These are phyloP conservation scores for Anguilla rostrata DNA, from an alignment of 2,113 vertebrate genomes.

Conservation along the genomic window DNA sequence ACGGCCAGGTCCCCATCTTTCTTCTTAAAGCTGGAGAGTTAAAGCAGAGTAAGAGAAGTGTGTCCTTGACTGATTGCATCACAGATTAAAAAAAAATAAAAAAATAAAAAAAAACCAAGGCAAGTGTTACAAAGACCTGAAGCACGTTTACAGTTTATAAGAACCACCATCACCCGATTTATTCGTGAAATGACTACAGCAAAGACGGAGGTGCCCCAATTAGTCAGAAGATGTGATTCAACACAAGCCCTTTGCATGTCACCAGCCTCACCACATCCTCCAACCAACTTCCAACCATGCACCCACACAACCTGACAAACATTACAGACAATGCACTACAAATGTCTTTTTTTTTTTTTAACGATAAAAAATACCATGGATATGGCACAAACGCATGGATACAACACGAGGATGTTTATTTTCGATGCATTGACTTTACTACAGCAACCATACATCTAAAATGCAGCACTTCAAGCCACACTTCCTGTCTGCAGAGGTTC, in stretches of 20 bases:
- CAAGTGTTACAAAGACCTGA: neutral
- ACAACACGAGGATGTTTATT: neutral
- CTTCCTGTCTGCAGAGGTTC: slow-evolving; percentile 26
- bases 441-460: neutral
- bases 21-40: slow-evolving; percentile 82
- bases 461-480: slow-evolving; percentile 18
- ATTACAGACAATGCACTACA: neutral
- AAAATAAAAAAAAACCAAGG: too few relatives aligned
- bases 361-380: neutral
- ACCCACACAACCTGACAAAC: neutral
- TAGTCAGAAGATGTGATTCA: neutral
- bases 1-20: slow-evolving; percentile 81
- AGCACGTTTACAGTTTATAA: neutral
- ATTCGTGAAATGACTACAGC: neutral
- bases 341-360: too few relatives aligned
- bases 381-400: neutral
- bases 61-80: neutral
- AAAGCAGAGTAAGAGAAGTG: neutral
- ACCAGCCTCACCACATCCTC: neutral
- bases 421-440: neutral
- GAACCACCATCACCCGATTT: neutral
- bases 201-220: neutral
- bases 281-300: neutral
- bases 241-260: neutral
- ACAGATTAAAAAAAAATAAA: neutral